Evolutionary conservation across 2,113 vertebrate species (phyloP), one percentile per base, ranked within the genome.

Genomic region (Psammodynastes pulverulentus): DNA sequence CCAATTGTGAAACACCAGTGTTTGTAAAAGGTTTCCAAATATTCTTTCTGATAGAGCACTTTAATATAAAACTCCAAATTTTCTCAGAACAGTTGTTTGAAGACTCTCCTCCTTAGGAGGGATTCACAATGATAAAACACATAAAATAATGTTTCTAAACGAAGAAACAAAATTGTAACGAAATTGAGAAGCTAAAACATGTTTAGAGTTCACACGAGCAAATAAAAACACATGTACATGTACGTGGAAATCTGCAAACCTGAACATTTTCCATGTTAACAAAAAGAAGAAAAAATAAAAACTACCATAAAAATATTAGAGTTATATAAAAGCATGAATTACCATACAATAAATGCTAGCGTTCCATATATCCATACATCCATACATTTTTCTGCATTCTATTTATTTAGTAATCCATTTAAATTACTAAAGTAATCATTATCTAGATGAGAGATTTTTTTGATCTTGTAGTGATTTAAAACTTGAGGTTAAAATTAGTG

Each of bases 351-450:
- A 53, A 4, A 86, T 84, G 67, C 6, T 49, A 85, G 51, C 49
- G 54, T 90, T 90, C 51, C 90, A n/a, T 54, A 92, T 84, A 48
- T 94, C 93, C 92, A 88, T 95, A 93, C 93, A 94, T 91, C 91
- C 94, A 95, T 29, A 95, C 26, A 56, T 94, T 96, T 97, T 96
- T 97, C 96, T 93, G 94, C 46, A 89, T 87, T 95, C 93, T 79
- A 93, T 94, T 95, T 96, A 93, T 92, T 95, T 93, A n/a, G n/a
- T n/a, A 92, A 58, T 95, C 92, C 95, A 95, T 94, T 94, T 94
- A 94, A 88, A 93, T 91, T 95, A 93, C 91, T 92, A 95, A 96
- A 96, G 93, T 94, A 95, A 90, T 94, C 90, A 93, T 96, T 91
- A 95, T 94, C 89, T 1, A 0, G 90, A 39, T 92, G 91, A 95